A percentile compares a stretch with the other conserved stretches of the same genome.
These are phyloP conservation scores for Anagrus nilaparvatae DNA, from an alignment of 1,140 invertebrate genomes.

Conservation along the genomic window DNA sequence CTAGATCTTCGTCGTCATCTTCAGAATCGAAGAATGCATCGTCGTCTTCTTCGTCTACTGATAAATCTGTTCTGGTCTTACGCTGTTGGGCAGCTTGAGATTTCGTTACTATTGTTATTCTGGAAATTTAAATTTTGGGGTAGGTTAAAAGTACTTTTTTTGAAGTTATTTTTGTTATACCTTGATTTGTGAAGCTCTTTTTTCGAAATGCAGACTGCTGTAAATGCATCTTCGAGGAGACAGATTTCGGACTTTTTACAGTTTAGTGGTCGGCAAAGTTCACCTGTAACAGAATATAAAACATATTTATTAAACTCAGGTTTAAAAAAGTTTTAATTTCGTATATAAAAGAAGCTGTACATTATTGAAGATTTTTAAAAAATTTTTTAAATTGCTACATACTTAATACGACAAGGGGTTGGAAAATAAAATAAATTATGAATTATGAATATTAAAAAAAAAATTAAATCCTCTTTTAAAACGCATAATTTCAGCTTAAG, in stretches of 20 bases:
- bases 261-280: slow-evolving; percentile 73
- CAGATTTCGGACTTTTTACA: slow-evolving; percentile 84
- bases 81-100: slow-evolving; percentile 45
- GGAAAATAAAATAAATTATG: no score
- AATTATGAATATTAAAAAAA: no score
- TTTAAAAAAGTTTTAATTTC: no score
- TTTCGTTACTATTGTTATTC: slow-evolving; percentile 59
- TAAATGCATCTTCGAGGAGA: slow-evolving; percentile 72
- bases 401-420: no score
- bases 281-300: slow-evolving; percentile 54
- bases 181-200: slow-evolving; percentile 75
- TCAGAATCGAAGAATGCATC: slow-evolving; percentile 64
- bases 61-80: slow-evolving; percentile 37
- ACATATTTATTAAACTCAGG: no score
- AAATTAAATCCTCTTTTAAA: no score
- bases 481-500: no score
- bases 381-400: no score
- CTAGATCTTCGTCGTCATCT: slow-evolving; percentile 55
- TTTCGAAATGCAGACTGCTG: slow-evolving; percentile 77
- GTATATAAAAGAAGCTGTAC: no score
- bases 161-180: no score
- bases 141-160: no score
- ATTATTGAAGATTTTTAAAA: no score
- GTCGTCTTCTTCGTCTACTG: slow-evolving; percentile 52
- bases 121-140: slow-evolving; percentile 25